Base-by-base conservation (phyloP, 2,113 vertebrate species). In the Sprattus sprattus region DNA sequence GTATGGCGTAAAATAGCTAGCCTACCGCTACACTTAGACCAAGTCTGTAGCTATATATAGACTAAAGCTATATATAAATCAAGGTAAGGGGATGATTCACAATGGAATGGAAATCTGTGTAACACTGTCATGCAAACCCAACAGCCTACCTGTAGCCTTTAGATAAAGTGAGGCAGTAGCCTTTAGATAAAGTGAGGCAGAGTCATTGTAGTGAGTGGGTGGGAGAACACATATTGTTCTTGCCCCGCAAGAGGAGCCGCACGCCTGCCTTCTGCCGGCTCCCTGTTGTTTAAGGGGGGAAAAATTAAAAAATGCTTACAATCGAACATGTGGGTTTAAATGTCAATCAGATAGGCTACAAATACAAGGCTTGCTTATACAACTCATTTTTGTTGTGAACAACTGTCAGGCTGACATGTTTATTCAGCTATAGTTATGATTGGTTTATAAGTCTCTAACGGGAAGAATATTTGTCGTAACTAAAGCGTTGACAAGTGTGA, bases 231-330 rank as follows among this genome's bases (percentile, higher is more conserved):
- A 93, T 93, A 95, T 94, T 95, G 93, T 95, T 94, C 90, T 92
- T 92, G 90, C 85, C 32, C 71, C 71, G 4, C 71, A 88, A 88
- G 91, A 87, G 88, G 91, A 91, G 88, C 85, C 82, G 86, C 88
- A 86, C 95, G 95, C 94, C 85, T 95, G 95, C 95, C 95, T 95
- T 94, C 95, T 95, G 94, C 94, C 94, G 92, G 92, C 91, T 93
- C 92, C 89, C 90, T 94, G 90, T 92, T 88, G 91, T 57, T 78
- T 32, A 15, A 78, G 71, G 32, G 32, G 13, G 28, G 67, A 16
- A n/a, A 39, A 75, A 75, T 32, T 28, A 78, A 78, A 78, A 78
- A 28, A 78, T 78, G 71, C 71, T 15, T 93, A 93, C 92, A 93
- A 93, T 93, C 92, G 82, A 89, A 91, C 71, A 78, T 78, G 71